A percentile compares a stretch with the other conserved stretches of the same genome.
These are phyloP conservation scores for Dendroctonus valens DNA, from an alignment of 1,140 invertebrate species.

Conservation along the genomic window DNA sequence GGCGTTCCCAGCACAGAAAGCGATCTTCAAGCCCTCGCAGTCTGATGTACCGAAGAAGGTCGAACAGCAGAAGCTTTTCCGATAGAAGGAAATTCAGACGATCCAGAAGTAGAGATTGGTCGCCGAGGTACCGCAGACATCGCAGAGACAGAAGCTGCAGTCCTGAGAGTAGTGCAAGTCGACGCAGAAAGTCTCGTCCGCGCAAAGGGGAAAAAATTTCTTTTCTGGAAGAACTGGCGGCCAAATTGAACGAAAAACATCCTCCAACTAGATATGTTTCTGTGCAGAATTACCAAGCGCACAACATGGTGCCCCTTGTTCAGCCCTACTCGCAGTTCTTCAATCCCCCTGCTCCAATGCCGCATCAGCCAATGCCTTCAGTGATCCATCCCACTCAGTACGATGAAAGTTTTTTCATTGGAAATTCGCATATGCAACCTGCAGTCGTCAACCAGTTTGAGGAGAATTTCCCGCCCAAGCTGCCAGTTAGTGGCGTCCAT, in stretches of 20 bases:
- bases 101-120: conserved; percentile 26
- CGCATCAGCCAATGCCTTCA: conserved; percentile 1
- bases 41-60: conserved; percentile 8
- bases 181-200: conserved; percentile 12
- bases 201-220: conserved; percentile 38
- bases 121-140: background rate
- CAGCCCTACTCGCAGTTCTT: conserved; percentile 1
- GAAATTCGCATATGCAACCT: background rate
- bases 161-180: conserved; percentile 9
- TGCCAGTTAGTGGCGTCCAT: background rate
- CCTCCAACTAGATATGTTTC: background rate
- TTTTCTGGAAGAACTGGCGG: conserved; percentile 44
- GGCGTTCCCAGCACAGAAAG: too few relatives aligned
- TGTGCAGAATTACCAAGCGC: background rate
- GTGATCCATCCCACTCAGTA: conserved; percentile 9
- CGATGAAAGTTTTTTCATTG: conserved; percentile 39
- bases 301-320: background rate
- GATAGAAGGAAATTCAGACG: conserved; percentile 3
- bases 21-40: background rate
- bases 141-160: conserved; percentile 22
- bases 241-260: conserved; percentile 42
- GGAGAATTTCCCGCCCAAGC: background rate
- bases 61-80: conserved; percentile 8
- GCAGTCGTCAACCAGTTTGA: background rate
- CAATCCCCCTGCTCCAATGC: background rate